Evolutionary conservation across 2,797 vertebrate genomes (phyloP).

Genomic region (Erethizon dorsatum): DNA sequence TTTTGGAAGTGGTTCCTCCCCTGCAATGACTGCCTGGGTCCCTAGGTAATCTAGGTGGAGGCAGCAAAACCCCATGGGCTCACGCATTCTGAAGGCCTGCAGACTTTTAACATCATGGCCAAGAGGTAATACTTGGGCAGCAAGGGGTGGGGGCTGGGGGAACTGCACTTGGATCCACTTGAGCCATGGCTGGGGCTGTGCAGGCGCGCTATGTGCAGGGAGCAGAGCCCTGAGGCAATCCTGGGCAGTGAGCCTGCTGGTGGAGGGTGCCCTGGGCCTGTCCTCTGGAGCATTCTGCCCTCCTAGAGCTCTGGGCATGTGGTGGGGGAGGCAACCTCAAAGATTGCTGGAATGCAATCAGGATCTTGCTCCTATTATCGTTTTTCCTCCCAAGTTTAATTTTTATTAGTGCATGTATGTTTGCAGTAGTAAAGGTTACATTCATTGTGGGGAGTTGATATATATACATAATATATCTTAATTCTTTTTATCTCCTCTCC

Average conservation of each 20-base stretch:
- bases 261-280: no score
- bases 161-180: background rate
- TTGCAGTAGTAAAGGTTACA: background rate
- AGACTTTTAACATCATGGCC: background rate
- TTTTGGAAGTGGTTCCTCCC: background rate
- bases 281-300: background rate
- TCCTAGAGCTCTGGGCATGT: background rate
- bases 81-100: background rate
- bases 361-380: background rate
- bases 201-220: background rate
- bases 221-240: background rate
- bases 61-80: background rate
- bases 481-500: background rate
- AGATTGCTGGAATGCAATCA: background rate
- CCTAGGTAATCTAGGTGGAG: no score
- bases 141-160: background rate
- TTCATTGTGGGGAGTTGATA: background rate
- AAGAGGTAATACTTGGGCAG: background rate
- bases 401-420: background rate
- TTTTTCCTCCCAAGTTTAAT: background rate
- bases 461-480: background rate
- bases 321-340: background rate
- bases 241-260: background rate
- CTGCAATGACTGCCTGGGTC: background rate
- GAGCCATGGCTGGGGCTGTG: no score